Conservation (phyloP, 2,888 invertebrate genomes). For the Caenorhabditis sinica region DNA sequence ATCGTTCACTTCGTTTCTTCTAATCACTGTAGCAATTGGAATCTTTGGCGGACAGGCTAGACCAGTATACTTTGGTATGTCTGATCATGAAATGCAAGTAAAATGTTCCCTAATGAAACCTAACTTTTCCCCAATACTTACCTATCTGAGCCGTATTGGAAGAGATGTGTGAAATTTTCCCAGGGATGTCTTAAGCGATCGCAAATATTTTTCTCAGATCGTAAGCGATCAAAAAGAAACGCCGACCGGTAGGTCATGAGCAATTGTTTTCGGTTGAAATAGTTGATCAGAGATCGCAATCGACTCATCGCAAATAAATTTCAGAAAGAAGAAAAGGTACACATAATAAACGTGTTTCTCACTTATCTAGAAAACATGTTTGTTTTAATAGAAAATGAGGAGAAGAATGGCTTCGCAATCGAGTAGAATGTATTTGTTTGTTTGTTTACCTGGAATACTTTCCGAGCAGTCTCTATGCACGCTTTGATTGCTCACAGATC, state of each 20-base stretch:
- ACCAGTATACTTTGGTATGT: constrained; percentile 54
- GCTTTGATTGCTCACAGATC: constrained; percentile 28
- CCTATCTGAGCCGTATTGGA: neutral
- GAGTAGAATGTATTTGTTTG: constrained; percentile 27
- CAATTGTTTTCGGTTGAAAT: constrained; percentile 27
- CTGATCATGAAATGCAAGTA: neutral
- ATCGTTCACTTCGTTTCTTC: constrained; percentile 44
- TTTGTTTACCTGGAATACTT: constrained; percentile 12
- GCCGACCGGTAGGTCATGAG: constrained; percentile 43
- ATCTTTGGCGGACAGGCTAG: constrained; percentile 59
- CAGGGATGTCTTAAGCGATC: constrained; percentile 1
- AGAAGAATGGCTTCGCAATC: neutral
- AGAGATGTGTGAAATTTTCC: constrained; percentile 20
- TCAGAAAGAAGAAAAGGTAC: constrained; percentile 11
- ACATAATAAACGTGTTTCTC: constrained; percentile 31
- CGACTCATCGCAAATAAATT: constrained; percentile 27
- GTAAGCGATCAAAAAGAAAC: constrained; percentile 36
- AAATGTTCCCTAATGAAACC: neutral
- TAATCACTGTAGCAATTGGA: constrained; percentile 57
- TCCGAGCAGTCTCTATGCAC: constrained; percentile 11
- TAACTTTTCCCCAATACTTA: too few species aligned
- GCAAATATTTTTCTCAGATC: constrained; percentile 37
- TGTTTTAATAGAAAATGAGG: constrained; percentile 23
- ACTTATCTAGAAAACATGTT: constrained; percentile 28
- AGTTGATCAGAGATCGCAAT: constrained; percentile 28